Evolutionary conservation across 1,140 invertebrate species (phyloP).

Genomic region (Formica selysi): DNA sequence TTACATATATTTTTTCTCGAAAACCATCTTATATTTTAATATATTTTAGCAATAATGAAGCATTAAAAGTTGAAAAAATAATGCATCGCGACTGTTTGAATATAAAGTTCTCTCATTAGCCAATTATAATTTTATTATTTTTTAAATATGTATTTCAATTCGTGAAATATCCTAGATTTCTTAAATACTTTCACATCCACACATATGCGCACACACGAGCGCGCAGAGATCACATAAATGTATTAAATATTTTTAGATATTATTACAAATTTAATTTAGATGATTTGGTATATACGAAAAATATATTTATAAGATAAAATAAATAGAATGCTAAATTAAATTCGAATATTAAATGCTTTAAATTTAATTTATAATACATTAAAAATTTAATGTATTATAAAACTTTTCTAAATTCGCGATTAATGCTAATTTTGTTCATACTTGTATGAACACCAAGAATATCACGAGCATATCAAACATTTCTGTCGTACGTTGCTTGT

Average conservation of each 20-base stretch:
- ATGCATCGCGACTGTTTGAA: background rate
- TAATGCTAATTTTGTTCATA: background rate
- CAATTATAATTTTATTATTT: background rate
- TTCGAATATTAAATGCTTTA: background rate
- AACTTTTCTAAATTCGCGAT: background rate
- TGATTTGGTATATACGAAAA: no score
- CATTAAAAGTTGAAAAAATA: background rate
- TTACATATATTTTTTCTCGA: background rate
- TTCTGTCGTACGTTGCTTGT: background rate
- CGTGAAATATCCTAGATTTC: background rate
- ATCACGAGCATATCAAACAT: background rate
- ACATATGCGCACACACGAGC: no score
- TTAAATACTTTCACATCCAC: background rate
- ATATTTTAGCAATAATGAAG: background rate
- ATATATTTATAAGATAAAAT: background rate
- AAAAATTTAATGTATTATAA: background rate
- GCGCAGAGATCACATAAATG: no score
- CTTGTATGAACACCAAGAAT: background rate
- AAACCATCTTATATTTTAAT: slow-evolving; percentile 5
- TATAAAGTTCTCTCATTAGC: background rate
- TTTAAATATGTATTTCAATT: background rate
- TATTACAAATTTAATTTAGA: no score
- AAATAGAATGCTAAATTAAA: background rate
- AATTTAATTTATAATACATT: no score
- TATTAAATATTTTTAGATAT: no score